A percentile compares a stretch with the other conserved stretches of the same genome.
phyloP scores from a whole-genome alignment of 2,113 vertebrate species.

The Oceanodroma tethys region DNA sequence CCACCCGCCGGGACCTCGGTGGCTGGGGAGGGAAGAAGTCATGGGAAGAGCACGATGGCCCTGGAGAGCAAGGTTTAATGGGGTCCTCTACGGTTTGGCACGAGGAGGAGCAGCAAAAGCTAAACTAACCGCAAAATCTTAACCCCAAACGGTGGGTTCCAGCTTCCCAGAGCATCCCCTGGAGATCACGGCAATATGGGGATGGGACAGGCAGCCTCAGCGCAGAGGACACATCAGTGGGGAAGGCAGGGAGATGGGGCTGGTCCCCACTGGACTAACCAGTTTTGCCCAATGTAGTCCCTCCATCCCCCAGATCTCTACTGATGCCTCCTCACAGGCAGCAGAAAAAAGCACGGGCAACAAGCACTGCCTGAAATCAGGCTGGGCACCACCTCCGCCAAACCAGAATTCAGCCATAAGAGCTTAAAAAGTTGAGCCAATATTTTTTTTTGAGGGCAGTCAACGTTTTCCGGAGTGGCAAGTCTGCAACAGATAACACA shows the following conservation, averaged over 20 bases:
- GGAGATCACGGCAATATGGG: not conserved
- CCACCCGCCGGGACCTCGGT: not conserved
- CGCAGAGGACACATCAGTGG: not conserved
- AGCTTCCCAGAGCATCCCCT: not conserved
- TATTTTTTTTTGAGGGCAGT: not conserved
- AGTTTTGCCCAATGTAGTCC: accelerated
- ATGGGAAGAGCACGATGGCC: not conserved
- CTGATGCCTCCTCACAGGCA: not conserved
- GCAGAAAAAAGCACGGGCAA: not conserved
- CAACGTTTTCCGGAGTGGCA: not conserved
- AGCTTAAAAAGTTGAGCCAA: not conserved
- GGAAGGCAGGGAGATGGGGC: not conserved
- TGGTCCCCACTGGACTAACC: not conserved
- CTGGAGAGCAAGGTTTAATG: not conserved
- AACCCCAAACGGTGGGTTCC: accelerated
- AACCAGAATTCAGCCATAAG: not conserved
- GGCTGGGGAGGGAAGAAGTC: not conserved
- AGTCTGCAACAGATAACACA: not conserved
- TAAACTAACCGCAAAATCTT: not conserved
- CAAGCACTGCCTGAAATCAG: not conserved
- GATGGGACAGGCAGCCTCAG: not conserved
- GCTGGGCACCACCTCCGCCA: not conserved
- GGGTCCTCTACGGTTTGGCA: not conserved
- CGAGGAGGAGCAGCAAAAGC: not conserved
- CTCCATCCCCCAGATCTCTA: not conserved